Percentiles rank a stretch among this genome's conserved stretches.
Evolutionary conservation across 2,113 vertebrate species (phyloP).

Genomic region (Riparia riparia): DNA sequence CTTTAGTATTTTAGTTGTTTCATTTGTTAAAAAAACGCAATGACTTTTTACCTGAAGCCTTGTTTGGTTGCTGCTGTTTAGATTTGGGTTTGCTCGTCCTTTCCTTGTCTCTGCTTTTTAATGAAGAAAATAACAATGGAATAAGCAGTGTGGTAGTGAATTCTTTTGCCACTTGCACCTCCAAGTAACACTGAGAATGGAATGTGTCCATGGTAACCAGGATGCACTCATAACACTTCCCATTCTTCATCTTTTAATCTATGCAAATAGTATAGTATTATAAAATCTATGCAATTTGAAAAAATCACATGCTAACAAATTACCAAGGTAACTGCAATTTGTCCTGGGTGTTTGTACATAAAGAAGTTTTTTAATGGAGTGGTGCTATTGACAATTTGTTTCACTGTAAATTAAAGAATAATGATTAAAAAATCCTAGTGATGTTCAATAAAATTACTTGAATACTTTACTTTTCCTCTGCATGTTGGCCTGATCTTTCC

Average conservation of each 20-base stretch:
- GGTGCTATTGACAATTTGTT: not conserved
- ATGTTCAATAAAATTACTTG: not conserved
- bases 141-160: not conserved
- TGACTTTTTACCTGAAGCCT: not conserved
- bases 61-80: not conserved
- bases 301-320: not conserved
- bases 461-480: not conserved
- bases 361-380: not conserved
- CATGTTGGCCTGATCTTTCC: not conserved
- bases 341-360: not conserved
- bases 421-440: not conserved
- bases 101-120: not conserved
- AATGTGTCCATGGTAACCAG: constrained; percentile 15
- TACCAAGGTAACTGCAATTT: not conserved
- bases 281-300: not conserved
- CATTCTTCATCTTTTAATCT: constrained; percentile 15
- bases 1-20: not conserved
- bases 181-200: not conserved
- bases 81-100: not conserved
- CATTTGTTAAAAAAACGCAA: not conserved
- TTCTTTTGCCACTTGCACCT: not conserved
- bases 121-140: not conserved
- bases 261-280: constrained; percentile 8
- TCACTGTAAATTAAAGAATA: not conserved
- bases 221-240: not conserved